phyloP scores from a whole-genome alignment of 1,140 invertebrate genomes.

The Drosophila nigromelanica region DNA sequence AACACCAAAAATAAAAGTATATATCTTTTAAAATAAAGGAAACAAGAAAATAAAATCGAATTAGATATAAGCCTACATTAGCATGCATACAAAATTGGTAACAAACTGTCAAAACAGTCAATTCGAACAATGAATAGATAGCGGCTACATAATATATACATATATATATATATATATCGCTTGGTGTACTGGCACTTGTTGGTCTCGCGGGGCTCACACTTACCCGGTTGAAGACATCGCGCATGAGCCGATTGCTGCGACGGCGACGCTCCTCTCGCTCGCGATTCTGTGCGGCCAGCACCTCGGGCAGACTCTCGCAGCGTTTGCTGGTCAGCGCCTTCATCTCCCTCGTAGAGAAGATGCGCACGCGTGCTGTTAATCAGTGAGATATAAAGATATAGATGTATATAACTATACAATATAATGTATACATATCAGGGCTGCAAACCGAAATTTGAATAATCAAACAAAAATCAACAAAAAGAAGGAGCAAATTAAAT shows the following conservation, averaged over 20 bases:
- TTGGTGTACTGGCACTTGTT: conserved; percentile 3
- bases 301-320: conserved; percentile 67
- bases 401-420: too few species aligned
- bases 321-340: conserved; percentile 76
- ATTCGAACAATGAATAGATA: neutral
- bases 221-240: conserved; percentile 78
- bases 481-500: too few species aligned
- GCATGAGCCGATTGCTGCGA: conserved; percentile 68
- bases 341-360: conserved; percentile 75
- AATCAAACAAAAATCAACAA: too few species aligned
- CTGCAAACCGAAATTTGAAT: too few species aligned
- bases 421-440: too few species aligned
- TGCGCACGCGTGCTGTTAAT: conserved; percentile 55
- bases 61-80: conserved; percentile 4
- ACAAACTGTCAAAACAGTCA: neutral
- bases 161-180: neutral
- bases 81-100: neutral
- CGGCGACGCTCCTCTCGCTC: conserved; percentile 60
- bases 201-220: neutral
- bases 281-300: conserved; percentile 56
- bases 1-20: conserved; percentile 13
- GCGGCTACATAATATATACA: neutral
- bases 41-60: conserved; percentile 2
- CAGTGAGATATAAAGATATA: conserved; percentile 5
- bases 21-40: neutral